Percentiles rank a stretch among this genome's conserved stretches.
Conservation (phyloP, 2,797 vertebrate genomes). For the Anguilla anguilla region DNA sequence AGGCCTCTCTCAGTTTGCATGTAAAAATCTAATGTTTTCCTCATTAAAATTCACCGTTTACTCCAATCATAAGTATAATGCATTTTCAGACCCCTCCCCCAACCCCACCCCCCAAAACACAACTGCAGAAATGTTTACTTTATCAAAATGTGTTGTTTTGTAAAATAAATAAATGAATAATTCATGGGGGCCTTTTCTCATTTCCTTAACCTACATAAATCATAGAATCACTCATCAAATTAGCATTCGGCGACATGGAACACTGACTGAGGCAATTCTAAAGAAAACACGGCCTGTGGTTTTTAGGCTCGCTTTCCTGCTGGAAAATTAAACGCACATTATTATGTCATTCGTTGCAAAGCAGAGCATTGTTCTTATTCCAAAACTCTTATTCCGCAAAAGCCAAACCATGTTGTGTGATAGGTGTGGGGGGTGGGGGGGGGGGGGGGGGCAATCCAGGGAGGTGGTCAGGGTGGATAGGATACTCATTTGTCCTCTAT, state of each 20-base stretch:
- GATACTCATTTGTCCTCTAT: background rate
- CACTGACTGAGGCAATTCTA: background rate
- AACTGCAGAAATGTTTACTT: background rate
- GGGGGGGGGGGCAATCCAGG: background rate
- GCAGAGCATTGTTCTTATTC: slow-evolving; percentile 25
- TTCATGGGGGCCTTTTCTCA: background rate
- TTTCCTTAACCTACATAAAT: background rate
- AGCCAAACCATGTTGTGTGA: background rate
- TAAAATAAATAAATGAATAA: background rate
- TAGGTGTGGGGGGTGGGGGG: too few relatives aligned
- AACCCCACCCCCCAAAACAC: background rate
- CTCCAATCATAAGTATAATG: background rate
- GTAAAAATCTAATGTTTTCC: background rate
- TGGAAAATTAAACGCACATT: background rate
- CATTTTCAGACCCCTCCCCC: background rate
- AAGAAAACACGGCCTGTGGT: background rate
- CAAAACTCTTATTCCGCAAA: slow-evolving; percentile 17
- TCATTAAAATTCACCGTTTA: background rate
- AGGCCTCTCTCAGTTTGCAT: background rate
- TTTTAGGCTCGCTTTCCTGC: background rate
- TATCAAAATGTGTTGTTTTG: background rate
- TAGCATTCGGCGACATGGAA: background rate
- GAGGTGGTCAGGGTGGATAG: background rate
- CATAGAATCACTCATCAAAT: background rate
- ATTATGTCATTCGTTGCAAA: slow-evolving; percentile 12